These are phyloP conservation scores for Apamea anceps DNA, from an alignment of 2,888 invertebrate species.

Conservation along the genomic window DNA sequence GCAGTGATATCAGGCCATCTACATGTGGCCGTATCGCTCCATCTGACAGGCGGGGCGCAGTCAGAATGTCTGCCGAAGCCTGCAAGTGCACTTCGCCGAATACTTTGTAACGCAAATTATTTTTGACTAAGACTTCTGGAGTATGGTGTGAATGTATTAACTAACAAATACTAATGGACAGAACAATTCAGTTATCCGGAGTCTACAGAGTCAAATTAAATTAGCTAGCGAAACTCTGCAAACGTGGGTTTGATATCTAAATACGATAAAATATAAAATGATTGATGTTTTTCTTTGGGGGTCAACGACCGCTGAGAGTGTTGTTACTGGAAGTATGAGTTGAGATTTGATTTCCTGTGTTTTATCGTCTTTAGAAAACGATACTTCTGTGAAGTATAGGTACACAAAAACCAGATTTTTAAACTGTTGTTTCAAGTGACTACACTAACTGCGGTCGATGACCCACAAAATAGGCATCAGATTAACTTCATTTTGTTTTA, in stretches of 20 bases:
- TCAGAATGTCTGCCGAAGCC: conserved; percentile 76
- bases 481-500: background rate
- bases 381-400: background rate
- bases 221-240: background rate
- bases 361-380: background rate
- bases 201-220: background rate
- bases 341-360: background rate
- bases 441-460: background rate
- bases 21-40: conserved; percentile 65
- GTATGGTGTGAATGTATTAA: conserved; percentile 22
- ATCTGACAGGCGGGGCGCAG: conserved; percentile 73
- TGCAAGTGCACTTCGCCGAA: conserved; percentile 71
- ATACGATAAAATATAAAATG: background rate
- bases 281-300: background rate
- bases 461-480: background rate
- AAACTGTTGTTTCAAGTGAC: background rate
- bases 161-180: conserved; percentile 21
- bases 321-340: background rate
- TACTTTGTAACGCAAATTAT: conserved; percentile 69
- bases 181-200: background rate
- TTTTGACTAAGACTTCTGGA: conserved; percentile 36
- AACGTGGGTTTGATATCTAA: background rate
- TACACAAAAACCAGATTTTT: background rate
- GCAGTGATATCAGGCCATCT: conserved; percentile 68
- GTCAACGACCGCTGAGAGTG: background rate